Conservation (phyloP, 2,888 invertebrate genomes). For the Eupithecia abbreviata region DNA sequence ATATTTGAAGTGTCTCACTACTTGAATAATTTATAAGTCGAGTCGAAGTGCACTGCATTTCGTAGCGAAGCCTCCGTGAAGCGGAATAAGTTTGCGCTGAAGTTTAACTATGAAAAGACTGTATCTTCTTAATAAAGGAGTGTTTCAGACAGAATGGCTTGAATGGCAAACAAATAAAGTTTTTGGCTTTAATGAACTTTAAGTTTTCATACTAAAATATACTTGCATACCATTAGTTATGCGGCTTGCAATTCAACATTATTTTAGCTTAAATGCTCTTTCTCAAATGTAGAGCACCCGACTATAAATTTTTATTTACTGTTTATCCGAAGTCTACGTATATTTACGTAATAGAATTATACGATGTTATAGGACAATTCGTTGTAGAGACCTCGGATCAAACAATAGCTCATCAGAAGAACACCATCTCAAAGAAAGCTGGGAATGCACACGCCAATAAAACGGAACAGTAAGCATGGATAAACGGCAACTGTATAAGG, state of each 20-base stretch:
- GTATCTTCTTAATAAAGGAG: slow-evolving; percentile 39
- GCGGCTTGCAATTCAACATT: background rate
- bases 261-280: background rate
- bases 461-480: too few species aligned
- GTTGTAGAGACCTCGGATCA: background rate
- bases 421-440: too few species aligned
- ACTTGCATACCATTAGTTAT: background rate
- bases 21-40: slow-evolving; percentile 82
- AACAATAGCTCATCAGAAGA: background rate
- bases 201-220: background rate
- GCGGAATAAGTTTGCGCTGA: slow-evolving; percentile 61
- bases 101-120: slow-evolving; percentile 51
- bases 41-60: slow-evolving; percentile 75
- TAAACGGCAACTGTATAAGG: too few species aligned
- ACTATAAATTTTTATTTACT: background rate
- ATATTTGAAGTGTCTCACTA: slow-evolving; percentile 80
- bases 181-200: slow-evolving; percentile 24
- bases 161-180: slow-evolving; percentile 30
- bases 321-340: background rate
- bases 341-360: too few species aligned
- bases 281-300: background rate
- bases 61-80: slow-evolving; percentile 65
- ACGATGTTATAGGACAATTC: too few species aligned
- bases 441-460: too few species aligned
- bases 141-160: slow-evolving; percentile 28